phyloP scores from a whole-genome alignment of 2,888 invertebrate genomes.

The Diaprepes abbreviatus region DNA sequence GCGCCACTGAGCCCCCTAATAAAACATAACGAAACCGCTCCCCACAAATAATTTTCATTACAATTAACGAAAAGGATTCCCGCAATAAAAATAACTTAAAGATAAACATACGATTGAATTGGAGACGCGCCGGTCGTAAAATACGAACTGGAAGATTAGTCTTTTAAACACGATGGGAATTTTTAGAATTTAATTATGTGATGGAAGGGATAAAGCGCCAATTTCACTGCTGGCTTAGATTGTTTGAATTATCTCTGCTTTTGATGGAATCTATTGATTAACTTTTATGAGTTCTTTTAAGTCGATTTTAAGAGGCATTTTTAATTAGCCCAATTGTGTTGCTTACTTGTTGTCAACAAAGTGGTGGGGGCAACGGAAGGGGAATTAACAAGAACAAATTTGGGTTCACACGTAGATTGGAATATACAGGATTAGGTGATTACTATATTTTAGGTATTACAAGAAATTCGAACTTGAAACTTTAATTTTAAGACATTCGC shows the following conservation, averaged over 20 bases:
- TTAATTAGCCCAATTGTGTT: conserved; percentile 1
- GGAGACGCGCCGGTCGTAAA: conserved; percentile 10
- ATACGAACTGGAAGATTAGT: conserved; percentile 7
- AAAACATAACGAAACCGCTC: not conserved
- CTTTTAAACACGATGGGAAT: conserved; percentile 17
- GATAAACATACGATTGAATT: conserved; percentile 6
- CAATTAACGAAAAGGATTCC: not conserved
- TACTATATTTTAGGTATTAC: no score
- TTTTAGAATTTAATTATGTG: conserved; percentile 29
- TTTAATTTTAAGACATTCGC: no score
- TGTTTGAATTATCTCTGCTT: conserved; percentile 2
- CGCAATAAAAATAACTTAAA: not conserved
- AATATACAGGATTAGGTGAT: no score
- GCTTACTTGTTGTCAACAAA: no score
- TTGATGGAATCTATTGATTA: conserved; percentile 7
- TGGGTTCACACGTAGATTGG: no score
- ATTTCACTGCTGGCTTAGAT: conserved; percentile 5
- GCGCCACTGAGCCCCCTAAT: no score
- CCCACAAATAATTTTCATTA: not conserved
- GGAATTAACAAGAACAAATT: no score
- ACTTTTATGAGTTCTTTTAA: not conserved
- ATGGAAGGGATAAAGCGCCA: conserved; percentile 17
- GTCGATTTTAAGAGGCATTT: not conserved
- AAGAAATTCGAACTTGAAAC: no score
- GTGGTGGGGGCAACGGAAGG: no score